A percentile compares a stretch with the other conserved stretches of the same genome.
Evolutionary conservation across 2,888 invertebrate genomes (phyloP).

Genomic region (Leptura quadrifasciata): DNA sequence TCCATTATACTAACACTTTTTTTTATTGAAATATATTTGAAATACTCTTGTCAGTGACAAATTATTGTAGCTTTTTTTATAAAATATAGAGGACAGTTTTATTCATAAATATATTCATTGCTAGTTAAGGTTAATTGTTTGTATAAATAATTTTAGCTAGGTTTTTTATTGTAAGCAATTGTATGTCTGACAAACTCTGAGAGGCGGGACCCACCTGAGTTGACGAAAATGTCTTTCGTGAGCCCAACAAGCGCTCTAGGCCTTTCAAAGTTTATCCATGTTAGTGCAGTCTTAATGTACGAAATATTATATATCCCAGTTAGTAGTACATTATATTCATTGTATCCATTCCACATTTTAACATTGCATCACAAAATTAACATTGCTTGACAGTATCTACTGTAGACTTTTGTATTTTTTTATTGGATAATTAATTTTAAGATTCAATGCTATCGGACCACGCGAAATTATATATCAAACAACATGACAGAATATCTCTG

Average conservation of each 20-base stretch:
- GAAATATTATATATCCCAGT: conserved; percentile 66
- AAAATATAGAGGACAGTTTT: conserved; percentile 68
- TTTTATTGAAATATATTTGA: conserved; percentile 53
- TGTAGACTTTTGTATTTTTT: conserved; percentile 75
- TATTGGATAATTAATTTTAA: conserved; percentile 69
- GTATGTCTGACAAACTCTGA: conserved; percentile 69
- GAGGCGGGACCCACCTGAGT: conserved; percentile 47
- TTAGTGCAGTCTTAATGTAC: conserved; percentile 70
- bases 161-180: conserved; percentile 72
- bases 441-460: conserved; percentile 62
- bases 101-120: conserved; percentile 69
- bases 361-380: conserved; percentile 69
- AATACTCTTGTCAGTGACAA: conserved; percentile 67
- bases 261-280: conserved; percentile 67
- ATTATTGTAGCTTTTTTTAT: conserved; percentile 69
- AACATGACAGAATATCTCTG: conserved; percentile 60
- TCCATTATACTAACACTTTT: conserved; percentile 55
- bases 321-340: conserved; percentile 72
- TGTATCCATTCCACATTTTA: conserved; percentile 71
- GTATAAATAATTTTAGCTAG: conserved; percentile 74
- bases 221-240: conserved; percentile 29
- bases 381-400: conserved; percentile 65
- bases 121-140: conserved; percentile 73
- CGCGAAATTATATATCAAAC: conserved; percentile 65
- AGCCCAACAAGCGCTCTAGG: conserved; percentile 40